Percentiles rank a stretch among this genome's conserved stretches.
phyloP scores from a whole-genome alignment of 1,140 invertebrate genomes.

The Gonioctena quinquepunctata region DNA sequence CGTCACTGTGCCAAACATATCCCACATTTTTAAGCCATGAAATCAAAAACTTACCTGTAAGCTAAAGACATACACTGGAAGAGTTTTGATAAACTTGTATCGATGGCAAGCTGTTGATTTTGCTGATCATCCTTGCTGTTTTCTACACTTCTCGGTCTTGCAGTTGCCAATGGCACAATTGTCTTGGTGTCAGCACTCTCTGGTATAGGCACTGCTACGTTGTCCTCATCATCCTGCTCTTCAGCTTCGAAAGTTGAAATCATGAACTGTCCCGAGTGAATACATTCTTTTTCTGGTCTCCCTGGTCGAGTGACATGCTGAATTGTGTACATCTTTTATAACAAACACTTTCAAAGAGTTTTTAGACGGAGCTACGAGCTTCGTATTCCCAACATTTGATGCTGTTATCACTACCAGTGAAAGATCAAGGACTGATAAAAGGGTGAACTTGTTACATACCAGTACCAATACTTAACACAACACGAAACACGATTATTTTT shows the following conservation, averaged over 20 bases:
- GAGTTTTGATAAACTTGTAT: constrained; percentile 90
- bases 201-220: constrained; percentile 75
- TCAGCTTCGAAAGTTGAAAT: constrained; percentile 94
- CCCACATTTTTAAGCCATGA: not conserved
- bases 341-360: not conserved
- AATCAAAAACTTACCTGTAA: constrained; percentile 74
- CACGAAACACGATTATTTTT: constrained; percentile 35
- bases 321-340: constrained; percentile 33
- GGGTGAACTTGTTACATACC: constrained; percentile 47
- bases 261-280: constrained; percentile 98
- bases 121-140: constrained; percentile 23
- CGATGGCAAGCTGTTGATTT: constrained; percentile 75
- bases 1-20: not conserved
- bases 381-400: constrained; percentile 35
- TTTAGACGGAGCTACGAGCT: constrained; percentile 9
- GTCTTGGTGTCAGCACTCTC: constrained; percentile 59
- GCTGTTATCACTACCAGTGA: constrained; percentile 40
- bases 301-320: constrained; percentile 29
- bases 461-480: constrained; percentile 34
- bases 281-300: constrained; percentile 66
- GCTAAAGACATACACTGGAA: constrained; percentile 97
- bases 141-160: constrained; percentile 18
- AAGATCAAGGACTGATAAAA: constrained; percentile 57
- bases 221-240: constrained; percentile 85
- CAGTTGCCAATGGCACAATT: constrained; percentile 35